Percentiles rank a stretch among this genome's conserved stretches.
phyloP scores from a whole-genome alignment of 2,113 vertebrate genomes.

The Manacus vitellinus region DNA sequence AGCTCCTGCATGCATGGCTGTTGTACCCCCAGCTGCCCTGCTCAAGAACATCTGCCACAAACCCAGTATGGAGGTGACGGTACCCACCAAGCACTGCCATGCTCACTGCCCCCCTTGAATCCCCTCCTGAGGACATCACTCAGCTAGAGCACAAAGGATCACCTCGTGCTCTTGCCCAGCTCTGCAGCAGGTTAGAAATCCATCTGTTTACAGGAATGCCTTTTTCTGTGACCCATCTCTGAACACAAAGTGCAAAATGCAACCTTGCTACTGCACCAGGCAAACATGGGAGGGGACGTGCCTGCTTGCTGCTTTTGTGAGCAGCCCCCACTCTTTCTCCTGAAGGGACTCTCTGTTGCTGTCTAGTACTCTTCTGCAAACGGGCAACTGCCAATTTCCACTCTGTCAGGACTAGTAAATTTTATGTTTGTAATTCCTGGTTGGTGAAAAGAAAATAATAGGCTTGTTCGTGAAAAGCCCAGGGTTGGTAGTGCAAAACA shows the following conservation, averaged over 20 bases:
- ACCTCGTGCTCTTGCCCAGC: neutral
- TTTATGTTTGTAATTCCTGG: slow-evolving; percentile 31
- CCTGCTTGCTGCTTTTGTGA: neutral
- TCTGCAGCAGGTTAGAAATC: neutral
- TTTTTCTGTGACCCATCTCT: neutral
- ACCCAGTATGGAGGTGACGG: neutral
- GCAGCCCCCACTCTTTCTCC: neutral
- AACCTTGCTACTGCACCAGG: neutral
- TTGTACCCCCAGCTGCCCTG: rapidly evolving
- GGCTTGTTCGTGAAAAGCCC: neutral
- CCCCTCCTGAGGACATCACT: neutral
- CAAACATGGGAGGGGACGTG: neutral
- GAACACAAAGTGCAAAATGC: neutral
- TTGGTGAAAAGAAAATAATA: slow-evolving; percentile 48
- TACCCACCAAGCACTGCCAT: neutral
- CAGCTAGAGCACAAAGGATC: neutral
- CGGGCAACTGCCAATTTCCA: neutral
- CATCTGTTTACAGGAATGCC: neutral
- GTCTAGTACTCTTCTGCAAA: neutral
- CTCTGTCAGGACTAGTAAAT: slow-evolving; percentile 11
- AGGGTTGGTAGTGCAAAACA: neutral
- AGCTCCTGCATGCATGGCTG: rapidly evolving
- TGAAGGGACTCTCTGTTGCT: neutral
- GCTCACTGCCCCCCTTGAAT: rapidly evolving
- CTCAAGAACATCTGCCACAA: neutral